These are phyloP conservation scores for Opisthograptis luteolata DNA, from an alignment of 2,888 invertebrate species.

Conservation along the genomic window DNA sequence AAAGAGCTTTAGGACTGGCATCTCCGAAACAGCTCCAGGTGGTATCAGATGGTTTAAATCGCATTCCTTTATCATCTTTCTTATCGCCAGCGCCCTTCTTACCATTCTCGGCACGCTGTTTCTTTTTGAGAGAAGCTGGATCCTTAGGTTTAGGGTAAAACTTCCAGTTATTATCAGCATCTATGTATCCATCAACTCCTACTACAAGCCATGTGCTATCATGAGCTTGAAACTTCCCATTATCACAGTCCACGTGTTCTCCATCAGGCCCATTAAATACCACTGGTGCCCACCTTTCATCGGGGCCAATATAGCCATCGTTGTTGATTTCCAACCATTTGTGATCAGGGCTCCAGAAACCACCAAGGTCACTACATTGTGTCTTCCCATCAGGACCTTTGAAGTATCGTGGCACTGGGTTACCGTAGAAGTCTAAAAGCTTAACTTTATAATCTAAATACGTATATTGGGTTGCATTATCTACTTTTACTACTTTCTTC, in stretches of 20 bases:
- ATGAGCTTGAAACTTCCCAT: slow-evolving; percentile 65
- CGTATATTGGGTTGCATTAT: slow-evolving; percentile 63
- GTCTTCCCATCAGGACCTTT: slow-evolving; percentile 73
- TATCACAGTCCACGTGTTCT: slow-evolving; percentile 62
- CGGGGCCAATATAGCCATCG: slow-evolving; percentile 71
- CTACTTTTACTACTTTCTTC: slow-evolving; percentile 57
- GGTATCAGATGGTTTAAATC: slow-evolving; percentile 49
- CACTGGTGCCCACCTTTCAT: slow-evolving; percentile 71
- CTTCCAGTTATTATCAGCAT: slow-evolving; percentile 63
- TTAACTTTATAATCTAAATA: slow-evolving; percentile 74
- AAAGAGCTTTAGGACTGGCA: slow-evolving; percentile 58
- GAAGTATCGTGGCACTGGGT: slow-evolving; percentile 71
- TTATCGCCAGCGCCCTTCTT: slow-evolving; percentile 40
- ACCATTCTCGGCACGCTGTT: slow-evolving; percentile 7
- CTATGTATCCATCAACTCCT: slow-evolving; percentile 73
- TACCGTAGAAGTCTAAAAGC: slow-evolving; percentile 65
- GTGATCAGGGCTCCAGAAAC: slow-evolving; percentile 70
- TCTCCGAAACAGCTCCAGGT: slow-evolving; percentile 76
- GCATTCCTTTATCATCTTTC: slow-evolving; percentile 38
- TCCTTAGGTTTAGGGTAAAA: slow-evolving; percentile 52
- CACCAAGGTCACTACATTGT: slow-evolving; percentile 76
- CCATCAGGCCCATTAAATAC: slow-evolving; percentile 66
- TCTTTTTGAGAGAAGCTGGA: slow-evolving; percentile 25
- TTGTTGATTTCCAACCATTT: slow-evolving; percentile 73
- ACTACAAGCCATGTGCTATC: slow-evolving; percentile 64